These are phyloP conservation scores for Marisa cornuarietis DNA, from an alignment of 1,140 invertebrate genomes.

Conservation along the genomic window DNA sequence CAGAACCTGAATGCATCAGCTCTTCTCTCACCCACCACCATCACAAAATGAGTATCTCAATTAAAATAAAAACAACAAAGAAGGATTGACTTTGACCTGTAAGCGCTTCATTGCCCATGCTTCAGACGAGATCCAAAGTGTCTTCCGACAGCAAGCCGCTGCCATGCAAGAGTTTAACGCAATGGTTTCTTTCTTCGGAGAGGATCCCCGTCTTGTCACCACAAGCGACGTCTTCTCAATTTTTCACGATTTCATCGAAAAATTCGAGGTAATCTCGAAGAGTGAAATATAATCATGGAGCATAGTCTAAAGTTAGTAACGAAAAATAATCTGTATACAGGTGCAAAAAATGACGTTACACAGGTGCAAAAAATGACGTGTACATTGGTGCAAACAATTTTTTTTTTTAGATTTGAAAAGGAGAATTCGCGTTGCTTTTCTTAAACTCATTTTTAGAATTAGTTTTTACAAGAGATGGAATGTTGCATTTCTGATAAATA, in stretches of 20 bases:
- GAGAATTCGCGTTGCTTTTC: no score
- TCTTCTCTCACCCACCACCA: no score
- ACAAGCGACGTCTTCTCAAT: slow-evolving; percentile 60
- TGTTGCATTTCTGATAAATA: no score
- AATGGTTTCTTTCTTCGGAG: slow-evolving; percentile 61
- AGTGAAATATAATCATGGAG: neutral
- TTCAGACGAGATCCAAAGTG: slow-evolving; percentile 56
- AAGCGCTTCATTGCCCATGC: slow-evolving; percentile 61
- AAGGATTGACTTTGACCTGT: neutral
- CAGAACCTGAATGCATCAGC: no score
- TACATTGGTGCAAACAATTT: neutral
- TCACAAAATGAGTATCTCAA: no score
- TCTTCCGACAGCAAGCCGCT: slow-evolving; percentile 53
- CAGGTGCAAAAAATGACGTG: no score
- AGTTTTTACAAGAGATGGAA: no score
- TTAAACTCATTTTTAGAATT: no score
- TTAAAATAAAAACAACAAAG: no score
- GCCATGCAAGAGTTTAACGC: slow-evolving; percentile 54
- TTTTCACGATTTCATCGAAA: slow-evolving; percentile 61
- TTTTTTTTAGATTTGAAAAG: neutral
- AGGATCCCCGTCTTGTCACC: slow-evolving; percentile 53
- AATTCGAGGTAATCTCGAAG: slow-evolving; percentile 58
- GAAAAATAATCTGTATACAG: neutral
- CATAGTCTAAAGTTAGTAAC: neutral
- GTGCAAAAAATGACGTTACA: neutral